Evolutionary conservation across 1,140 invertebrate genomes (phyloP), one percentile per base, ranked within the genome.

Genomic region (Listronotus bonariensis): DNA sequence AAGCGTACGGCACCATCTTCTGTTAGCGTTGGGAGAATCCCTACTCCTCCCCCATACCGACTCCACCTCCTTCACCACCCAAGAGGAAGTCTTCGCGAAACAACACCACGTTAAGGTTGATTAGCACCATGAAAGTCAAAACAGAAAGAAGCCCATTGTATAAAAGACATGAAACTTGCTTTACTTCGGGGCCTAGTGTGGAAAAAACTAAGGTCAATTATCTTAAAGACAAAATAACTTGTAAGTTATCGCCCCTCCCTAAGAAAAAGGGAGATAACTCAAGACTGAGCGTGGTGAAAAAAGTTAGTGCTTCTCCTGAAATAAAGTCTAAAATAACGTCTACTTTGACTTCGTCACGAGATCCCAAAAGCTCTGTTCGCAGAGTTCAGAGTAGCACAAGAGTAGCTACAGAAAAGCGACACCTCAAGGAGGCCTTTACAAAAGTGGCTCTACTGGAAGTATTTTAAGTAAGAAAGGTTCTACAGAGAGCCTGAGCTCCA

Each of bases 31-130:
- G 58, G 52, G 14, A 66, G 57, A 36, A 40, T 67, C 12, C 45
- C 69, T 15, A 52, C 53, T 18, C 56, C 64, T 17, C 43, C 59
- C 17, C 75, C 72, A 48, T 57, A 38, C 72, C 76, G 6, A 46
- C 45, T 31, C 77, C 77, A 66, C 84, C 86, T 40, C 88, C 89
- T 4, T 86, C 84, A n/a, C 89, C 88, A 3, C 89, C 89, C 0
- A 81, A 83, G 73, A 81, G 91, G 66, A 83, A 84, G 72, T 92
- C 91, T 0, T 92, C 90, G 0, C 86, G 85, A 70, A 86, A 87
- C 56, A 91, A 86, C 77, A 84, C 84, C 32, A 90, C 88, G 7
- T 75, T 91, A 1, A 83, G 84, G 74, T 75, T 90, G 14, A 86
- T 87, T n/a, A 84, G 85, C 3, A 84, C 82, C 17, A 79, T 81